Base-by-base conservation (phyloP, 1,140 invertebrate species). In the Sycophaga agraensis region DNA sequence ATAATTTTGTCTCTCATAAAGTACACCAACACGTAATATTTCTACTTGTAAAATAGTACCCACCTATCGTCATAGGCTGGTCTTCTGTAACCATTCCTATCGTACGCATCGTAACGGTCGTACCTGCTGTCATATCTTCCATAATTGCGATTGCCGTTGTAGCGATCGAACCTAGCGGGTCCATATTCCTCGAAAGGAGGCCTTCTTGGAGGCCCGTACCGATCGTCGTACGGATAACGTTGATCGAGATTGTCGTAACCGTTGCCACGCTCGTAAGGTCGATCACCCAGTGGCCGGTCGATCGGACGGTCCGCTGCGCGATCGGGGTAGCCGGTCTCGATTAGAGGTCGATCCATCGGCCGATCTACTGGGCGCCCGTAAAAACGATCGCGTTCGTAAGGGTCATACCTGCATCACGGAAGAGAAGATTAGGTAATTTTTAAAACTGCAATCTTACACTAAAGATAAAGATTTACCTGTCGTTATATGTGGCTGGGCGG, bases 201-300 rank as follows among this genome's bases (percentile, higher is more conserved):
- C 53, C 59, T 28, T n/a, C 37, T 21, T 21, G 60, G 19, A 4
- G 60, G 46, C 24, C 55, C 72, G 46, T 74, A 77, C 5, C 70
- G 59, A 68, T 73, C 74, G 7, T 68, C 70, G 66, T 73, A 69
- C 34, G 69, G 65, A 45, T 71, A 71, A 14, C 71, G 67, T 12
- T 66, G 39, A 40, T 78, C 74, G 40, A 74, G 66, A 66, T 76
- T 78, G 51, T 77, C 76, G 58, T 79, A 80, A 48, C 76, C 76
- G 53, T 79, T 74, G 34, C 78, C 78, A 71, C 28, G 76, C 12
- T 77, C 75, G 59, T 70, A 68, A n/a, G n/a, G n/a, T n/a, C n/a
- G n/a, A n/a, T n/a, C n/a, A 57, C 65, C 60, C 5, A 11, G 4
- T 4, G 5, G 5, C 2, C 73, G 70, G 42, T 76, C 72, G 28